These are phyloP conservation scores for Mormyrops attenuatus DNA, from an alignment of 2,797 vertebrate genomes.

Conservation along the genomic window DNA sequence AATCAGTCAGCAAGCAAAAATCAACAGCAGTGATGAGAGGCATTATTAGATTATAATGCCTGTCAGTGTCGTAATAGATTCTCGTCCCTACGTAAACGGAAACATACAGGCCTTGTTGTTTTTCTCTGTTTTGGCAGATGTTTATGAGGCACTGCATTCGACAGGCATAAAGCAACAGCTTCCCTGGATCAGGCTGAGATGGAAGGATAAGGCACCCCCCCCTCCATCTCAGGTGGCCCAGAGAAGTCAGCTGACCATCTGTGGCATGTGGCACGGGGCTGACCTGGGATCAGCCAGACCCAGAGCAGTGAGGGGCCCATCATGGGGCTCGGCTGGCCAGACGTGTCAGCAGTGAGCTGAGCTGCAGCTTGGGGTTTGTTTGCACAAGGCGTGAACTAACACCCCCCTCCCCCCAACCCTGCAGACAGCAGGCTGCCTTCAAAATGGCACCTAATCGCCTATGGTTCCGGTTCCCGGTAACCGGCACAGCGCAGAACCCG, in stretches of 20 bases:
- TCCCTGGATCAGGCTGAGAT: not conserved
- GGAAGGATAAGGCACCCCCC: not conserved
- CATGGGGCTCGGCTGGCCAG: not conserved
- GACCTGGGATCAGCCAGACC: not conserved
- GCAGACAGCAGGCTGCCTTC: not conserved
- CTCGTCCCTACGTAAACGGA: not conserved
- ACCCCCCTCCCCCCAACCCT: not conserved
- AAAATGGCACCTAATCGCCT: not conserved
- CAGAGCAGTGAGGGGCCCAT: not conserved
- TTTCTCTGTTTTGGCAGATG: not conserved
- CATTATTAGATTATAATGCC: not conserved
- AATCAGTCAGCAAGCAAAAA: not conserved
- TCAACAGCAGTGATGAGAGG: not conserved
- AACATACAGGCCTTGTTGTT: not conserved
- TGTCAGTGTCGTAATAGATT: not conserved
- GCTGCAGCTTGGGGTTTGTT: not conserved
- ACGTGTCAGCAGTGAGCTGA: not conserved
- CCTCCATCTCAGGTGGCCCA: not conserved
- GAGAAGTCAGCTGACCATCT: not conserved
- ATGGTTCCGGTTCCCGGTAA: not conserved
- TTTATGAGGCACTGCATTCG: not conserved
- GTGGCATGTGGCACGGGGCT: not conserved
- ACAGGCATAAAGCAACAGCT: not conserved
- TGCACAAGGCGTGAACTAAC: not conserved
- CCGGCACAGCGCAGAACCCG: not conserved